Base-by-base conservation (phyloP, 2,113 vertebrate genomes). In the Chunga burmeisteri region DNA sequence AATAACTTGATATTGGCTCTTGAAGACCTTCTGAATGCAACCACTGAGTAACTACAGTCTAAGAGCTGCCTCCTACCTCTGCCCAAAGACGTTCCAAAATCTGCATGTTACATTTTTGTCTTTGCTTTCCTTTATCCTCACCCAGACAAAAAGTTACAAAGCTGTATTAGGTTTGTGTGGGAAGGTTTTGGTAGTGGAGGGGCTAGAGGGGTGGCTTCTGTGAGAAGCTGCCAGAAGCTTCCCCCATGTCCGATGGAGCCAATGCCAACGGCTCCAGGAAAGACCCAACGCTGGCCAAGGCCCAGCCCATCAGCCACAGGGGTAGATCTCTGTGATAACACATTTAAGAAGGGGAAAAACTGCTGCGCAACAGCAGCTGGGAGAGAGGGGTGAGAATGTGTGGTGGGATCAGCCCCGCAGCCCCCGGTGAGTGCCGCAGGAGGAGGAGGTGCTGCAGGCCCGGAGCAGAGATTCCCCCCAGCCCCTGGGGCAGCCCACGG, bases 401-500 rank as follows among this genome's bases (percentile, higher is more conserved):
- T 8, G 34, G 40, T 19, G 70, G 32, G 6, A 30, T 13, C 25
- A 77, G 14, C 21, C 21, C 17, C 59, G 79, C 11, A 78, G 56
- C 8, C 25, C 34, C 3, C 16, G 32, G 44, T 40, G 50, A 23
- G 63, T 13, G 50, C 2, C 56, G 42, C 7, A 58, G 4, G 20
- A 77, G 16, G 10, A 2, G 46, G 63, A 46, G 11, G 1, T 58
- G 36, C 15, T 44, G 17, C 77, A 55, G 26, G 30, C 0, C 16
- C 0, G 0, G 52, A 42, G 61, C n/a, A 56, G 42, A 23, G 10
- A 20, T 70, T 50, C 18, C 18, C 11, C 47, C 34, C 53, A 74
- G n/a, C 12, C 53, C 1, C 0, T 23, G 52, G 14, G 10, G 21
- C 18, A 46, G 42, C 32, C 72, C 23, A 5, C 3, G 16, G 52